Evolutionary conservation across 2,888 invertebrate genomes (phyloP).

Genomic region (Campoplex capitator): DNA sequence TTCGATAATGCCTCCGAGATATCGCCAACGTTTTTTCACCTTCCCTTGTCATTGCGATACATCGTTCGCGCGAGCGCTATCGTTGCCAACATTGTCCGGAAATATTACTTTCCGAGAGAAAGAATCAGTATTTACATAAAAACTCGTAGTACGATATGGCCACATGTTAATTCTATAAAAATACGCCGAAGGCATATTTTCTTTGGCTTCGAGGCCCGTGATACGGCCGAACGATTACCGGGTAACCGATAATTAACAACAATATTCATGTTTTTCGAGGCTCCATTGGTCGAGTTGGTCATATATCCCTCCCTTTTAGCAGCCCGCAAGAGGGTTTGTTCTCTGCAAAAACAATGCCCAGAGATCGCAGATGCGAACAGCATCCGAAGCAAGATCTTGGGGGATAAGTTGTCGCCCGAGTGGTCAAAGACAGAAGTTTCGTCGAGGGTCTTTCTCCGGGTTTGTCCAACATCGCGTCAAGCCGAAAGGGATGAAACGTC

Average conservation of each 20-base stretch:
- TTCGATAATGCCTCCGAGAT: constrained; percentile 57
- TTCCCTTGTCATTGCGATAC: neutral
- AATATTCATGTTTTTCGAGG: constrained; percentile 65
- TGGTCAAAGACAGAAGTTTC: constrained; percentile 71
- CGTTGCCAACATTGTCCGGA: neutral
- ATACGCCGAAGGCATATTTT: constrained; percentile 62
- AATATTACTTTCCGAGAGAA: neutral
- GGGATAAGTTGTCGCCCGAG: constrained; percentile 63
- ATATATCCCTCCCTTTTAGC: neutral
- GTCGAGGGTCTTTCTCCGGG: constrained; percentile 40
- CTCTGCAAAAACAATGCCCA: constrained; percentile 26
- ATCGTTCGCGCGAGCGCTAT: neutral
- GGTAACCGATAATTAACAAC: constrained; percentile 58
- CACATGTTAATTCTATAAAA: constrained; percentile 50
- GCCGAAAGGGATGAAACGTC: constrained; percentile 44
- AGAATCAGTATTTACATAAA: too few species aligned
- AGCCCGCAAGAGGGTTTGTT: neutral
- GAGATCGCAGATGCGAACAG: constrained; percentile 25
- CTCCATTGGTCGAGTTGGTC: constrained; percentile 55
- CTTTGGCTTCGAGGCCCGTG: constrained; percentile 40
- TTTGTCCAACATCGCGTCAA: constrained; percentile 42
- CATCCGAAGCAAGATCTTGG: constrained; percentile 24
- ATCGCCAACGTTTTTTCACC: neutral
- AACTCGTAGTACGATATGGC: neutral
- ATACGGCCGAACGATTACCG: constrained; percentile 14